Evolutionary conservation across 2,888 invertebrate genomes (phyloP), one percentile per base, ranked within the genome.

Genomic region (Druceiella hillmani): DNA sequence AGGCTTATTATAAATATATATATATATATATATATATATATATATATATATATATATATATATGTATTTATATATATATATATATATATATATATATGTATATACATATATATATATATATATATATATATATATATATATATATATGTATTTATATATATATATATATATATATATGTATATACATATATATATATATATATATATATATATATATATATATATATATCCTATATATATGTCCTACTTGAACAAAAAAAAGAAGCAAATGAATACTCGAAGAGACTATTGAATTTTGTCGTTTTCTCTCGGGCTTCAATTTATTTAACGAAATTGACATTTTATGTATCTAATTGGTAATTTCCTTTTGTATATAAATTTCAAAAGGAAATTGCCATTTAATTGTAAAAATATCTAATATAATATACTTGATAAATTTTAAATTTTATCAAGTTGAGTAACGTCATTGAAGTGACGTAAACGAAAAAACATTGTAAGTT

Each of bases 21-120:
- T 20, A 20, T 20, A 20, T 20, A 20, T 20, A 20, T 20, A 20
- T 20, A 20, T 20, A 20, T 20, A 20, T 20, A 20, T 20, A 20
- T 20, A 20, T 20, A 20, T 20, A 20, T 20, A 20, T 20, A 20
- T 20, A 20, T 20, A 20, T 20, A 20, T 20, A 20, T 20, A 20
- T 20, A 20, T 20, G n/a, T 20, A 20, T 20, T 7, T 20, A 20
- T 20, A 20, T 20, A 20, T 20, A 20, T 20, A 20, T 20, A 20
- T 20, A 20, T 20, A 20, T 20, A 20, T 20, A 20, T 20, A 20
- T 20, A 20, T 20, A 20, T 20, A 20, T 20, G n/a, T 20, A 20
- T 20, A 20, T 20, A 20, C 9, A 20, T 20, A 20, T 20, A 20
- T 20, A 20, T 20, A 20, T 20, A 20, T 20, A 20, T 20, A 20